Percentiles rank a stretch among this genome's conserved stretches.
Conservation (phyloP, 2,797 vertebrate genomes). For the Falco naumanni region DNA sequence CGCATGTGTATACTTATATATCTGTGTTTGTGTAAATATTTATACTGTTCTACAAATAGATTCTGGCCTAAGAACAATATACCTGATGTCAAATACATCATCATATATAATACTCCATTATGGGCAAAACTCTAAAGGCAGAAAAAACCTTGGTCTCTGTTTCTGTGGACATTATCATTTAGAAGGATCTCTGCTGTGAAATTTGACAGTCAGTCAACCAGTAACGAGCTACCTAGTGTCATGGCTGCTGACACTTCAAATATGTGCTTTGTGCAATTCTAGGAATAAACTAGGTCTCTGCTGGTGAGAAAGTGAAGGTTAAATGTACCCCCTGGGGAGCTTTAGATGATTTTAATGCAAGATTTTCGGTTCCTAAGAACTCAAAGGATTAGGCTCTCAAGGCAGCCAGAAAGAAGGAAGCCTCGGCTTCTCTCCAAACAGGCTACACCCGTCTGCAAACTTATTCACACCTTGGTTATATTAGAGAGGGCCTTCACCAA, state of each 20-base stretch:
- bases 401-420: background rate
- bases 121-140: background rate
- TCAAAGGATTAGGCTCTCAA: background rate
- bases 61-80: background rate
- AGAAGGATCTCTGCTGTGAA: constrained; percentile 11
- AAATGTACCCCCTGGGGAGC: background rate
- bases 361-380: background rate
- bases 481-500: background rate
- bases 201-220: constrained; percentile 16
- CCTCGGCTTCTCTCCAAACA: background rate
- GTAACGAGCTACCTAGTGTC: background rate
- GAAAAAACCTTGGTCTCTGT: background rate
- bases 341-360: background rate
- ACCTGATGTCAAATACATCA: background rate
- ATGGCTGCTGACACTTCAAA: background rate
- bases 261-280: background rate
- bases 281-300: background rate
- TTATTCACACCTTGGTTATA: background rate
- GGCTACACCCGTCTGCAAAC: background rate
- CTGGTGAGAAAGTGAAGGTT: background rate
- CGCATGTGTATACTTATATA: background rate
- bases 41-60: background rate
- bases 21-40: background rate
- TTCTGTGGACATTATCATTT: background rate
- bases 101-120: background rate